Conservation (phyloP, 2,797 vertebrate species). For the Sebastes aleutianus region DNA sequence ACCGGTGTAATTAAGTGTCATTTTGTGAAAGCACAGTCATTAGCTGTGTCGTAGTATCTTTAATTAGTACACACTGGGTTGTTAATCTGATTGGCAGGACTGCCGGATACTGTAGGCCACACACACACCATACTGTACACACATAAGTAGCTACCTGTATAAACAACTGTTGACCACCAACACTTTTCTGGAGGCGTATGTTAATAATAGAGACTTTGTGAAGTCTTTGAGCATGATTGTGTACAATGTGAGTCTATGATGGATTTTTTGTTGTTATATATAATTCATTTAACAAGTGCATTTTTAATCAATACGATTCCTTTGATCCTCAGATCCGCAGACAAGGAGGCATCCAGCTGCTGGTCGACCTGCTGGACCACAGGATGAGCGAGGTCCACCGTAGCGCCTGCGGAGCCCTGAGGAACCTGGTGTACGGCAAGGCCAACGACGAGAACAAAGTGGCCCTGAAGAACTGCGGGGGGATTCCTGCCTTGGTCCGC, state of each 20-base stretch:
- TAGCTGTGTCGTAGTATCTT: conserved; percentile 45
- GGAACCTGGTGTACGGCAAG: conserved; percentile 97
- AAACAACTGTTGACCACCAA: background rate
- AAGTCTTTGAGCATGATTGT: background rate
- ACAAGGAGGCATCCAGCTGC: conserved; percentile 95
- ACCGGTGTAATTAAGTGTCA: conserved; percentile 47
- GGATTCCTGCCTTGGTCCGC: conserved; percentile 95
- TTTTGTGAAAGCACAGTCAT: conserved; percentile 50
- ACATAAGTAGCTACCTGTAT: background rate
- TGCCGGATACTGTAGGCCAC: conserved; percentile 7
- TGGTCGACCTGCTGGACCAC: conserved; percentile 97
- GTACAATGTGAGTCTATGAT: background rate
- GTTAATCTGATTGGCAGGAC: conserved; percentile 50
- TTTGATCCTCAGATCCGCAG: conserved; percentile 88
- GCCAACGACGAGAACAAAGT: conserved; percentile 99
- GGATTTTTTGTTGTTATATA: background rate
- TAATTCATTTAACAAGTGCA: background rate
- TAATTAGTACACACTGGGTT: conserved; percentile 49
- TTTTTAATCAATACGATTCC: background rate
- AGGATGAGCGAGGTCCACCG: conserved; percentile 98
- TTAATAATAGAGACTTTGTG: background rate
- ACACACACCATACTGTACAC: conserved; percentile 3
- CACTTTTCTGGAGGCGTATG: background rate
- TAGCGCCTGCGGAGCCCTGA: conserved; percentile 95
- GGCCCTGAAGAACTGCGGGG: conserved; percentile 95